These are phyloP conservation scores for Uria lomvia DNA, from an alignment of 2,113 vertebrate species.

Conservation along the genomic window DNA sequence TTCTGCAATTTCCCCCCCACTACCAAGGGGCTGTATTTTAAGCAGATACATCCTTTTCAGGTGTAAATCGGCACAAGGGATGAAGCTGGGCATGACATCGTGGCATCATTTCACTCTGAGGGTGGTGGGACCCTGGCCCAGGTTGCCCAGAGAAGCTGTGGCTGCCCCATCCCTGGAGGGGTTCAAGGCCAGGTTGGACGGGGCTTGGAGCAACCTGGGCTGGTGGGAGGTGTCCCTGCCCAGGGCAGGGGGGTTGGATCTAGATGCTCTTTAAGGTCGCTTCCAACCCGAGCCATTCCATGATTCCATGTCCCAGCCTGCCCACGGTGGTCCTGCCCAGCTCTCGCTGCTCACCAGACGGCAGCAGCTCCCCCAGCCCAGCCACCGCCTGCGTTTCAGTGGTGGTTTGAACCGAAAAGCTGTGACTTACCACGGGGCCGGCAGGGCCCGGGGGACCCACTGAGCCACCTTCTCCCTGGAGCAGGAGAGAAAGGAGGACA, in stretches of 20 bases:
- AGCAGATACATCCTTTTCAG: accelerated
- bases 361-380: background rate
- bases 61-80: no score
- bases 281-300: background rate
- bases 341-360: background rate
- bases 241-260: background rate
- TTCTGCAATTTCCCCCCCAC: accelerated
- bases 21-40: background rate
- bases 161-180: background rate
- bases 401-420: accelerated
- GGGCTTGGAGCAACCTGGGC: background rate
- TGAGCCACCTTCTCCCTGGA: slow-evolving; percentile 81
- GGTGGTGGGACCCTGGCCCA: no score
- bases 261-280: background rate
- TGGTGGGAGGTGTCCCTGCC: background rate
- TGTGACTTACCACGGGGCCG: slow-evolving; percentile 75
- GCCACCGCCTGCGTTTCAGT: accelerated
- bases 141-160: background rate
- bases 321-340: background rate
- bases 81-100: accelerated
- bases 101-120: background rate
- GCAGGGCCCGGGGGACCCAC: slow-evolving; percentile 72
- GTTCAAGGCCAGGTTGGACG: background rate
- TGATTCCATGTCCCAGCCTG: background rate
- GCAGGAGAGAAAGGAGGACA: background rate